Percentiles rank a stretch among this genome's conserved stretches.
phyloP scores from a whole-genome alignment of 2,888 invertebrate genomes.

The Stramonita haemastoma region DNA sequence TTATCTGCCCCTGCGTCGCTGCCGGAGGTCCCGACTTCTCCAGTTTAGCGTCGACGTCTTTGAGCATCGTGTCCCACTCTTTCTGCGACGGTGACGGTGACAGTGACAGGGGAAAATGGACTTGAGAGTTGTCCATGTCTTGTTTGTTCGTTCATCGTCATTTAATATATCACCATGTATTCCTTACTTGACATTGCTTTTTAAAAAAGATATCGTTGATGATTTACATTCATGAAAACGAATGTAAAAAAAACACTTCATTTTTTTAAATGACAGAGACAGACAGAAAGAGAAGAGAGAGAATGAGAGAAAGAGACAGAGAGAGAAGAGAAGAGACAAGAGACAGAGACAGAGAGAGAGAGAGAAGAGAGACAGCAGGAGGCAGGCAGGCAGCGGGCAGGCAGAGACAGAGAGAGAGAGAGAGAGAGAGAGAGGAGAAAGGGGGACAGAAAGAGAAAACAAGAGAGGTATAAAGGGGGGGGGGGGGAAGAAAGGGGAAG shows the following conservation, averaged over 20 bases:
- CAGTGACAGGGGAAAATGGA: neutral
- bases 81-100: constrained; percentile 51
- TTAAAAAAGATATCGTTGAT: neutral
- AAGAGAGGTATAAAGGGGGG: no score
- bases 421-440: neutral
- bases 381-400: no score
- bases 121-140: no score
- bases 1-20: constrained; percentile 55
- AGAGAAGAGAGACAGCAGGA: neutral
- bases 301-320: neutral
- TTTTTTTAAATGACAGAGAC: neutral
- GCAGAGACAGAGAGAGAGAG: neutral
- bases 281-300: neutral
- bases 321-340: neutral
- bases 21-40: constrained; percentile 42
- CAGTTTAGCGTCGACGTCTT: constrained; percentile 58
- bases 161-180: neutral
- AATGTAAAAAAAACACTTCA: neutral
- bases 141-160: neutral
- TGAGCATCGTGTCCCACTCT: constrained; percentile 66
- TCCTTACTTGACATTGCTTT: neutral
- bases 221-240: neutral
- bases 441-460: neutral
- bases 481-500: no score
- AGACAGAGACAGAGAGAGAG: neutral